Base-by-base conservation (phyloP, 2,888 invertebrate species). In the Macrosiphum euphorbiae region DNA sequence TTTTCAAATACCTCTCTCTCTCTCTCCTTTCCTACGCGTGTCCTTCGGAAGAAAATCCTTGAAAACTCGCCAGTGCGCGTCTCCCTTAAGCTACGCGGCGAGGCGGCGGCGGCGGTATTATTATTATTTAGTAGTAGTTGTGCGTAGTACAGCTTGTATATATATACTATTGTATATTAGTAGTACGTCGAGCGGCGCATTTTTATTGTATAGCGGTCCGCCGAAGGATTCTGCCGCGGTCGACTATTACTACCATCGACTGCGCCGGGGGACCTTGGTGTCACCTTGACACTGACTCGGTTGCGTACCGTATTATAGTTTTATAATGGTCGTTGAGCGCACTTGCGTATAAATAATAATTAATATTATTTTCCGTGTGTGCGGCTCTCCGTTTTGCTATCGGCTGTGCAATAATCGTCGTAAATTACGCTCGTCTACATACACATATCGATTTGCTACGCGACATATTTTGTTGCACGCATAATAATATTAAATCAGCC, bases 221-320 rank as follows among this genome's bases (percentile, higher is more conserved):
- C n/a, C 50, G 92, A 61, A 41, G 61, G 92, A 92, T 86, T 92
- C 92, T n/a, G 92, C 88, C 52, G 92, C 35, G 20, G 92, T 52
- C 41, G 91, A 44, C 44, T n/a, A 35, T 20, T 78, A n/a, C n/a
- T 26, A 13, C 44, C 24, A n/a, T n/a, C 90, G 55, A 10, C 55
- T 24, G 78, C 90, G 3, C 67, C 92, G 88, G 28, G 88, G 41
- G 90, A 89, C 93, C 90, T 94, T 89, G 93, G 85, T 86, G 85
- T 90, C 93, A 94, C 93, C 93, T 94, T 94, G 93, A 94, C 93
- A 94, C 93, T 94, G 93, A 94, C 90, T 90, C 86, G 24, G 67
- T 67, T 41, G 52, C 50, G 50, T 44, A n/a, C 20, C 20, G 35
- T 24, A 58, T 67, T 61, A 26, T 35, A 35, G 3, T 84, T 50